Conservation (phyloP, 2,888 invertebrate genomes). For the Torymus tubicola region DNA sequence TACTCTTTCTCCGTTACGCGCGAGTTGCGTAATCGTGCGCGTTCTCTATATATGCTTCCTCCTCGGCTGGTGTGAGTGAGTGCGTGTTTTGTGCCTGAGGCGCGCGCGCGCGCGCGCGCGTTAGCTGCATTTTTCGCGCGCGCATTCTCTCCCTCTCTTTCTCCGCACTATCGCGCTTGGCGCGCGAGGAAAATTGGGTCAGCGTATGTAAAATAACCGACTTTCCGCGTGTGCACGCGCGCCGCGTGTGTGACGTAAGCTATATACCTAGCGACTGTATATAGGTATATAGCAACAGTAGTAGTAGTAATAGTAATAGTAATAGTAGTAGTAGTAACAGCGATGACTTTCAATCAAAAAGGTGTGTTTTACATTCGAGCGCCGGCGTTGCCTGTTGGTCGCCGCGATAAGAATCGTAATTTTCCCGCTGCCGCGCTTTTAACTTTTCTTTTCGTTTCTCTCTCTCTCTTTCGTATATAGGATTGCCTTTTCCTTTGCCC, state of each 20-base stretch:
- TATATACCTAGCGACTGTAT: not conserved
- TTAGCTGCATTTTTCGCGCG: constrained; percentile 40
- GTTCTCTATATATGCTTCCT: constrained; percentile 3
- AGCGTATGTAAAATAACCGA: constrained; percentile 51
- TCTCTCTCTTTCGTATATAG: not conserved
- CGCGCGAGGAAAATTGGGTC: constrained; percentile 46
- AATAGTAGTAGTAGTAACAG: too few species aligned
- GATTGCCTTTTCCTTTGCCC: too few species aligned
- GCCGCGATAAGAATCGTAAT: constrained; percentile 20
- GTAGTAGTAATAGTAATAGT: too few species aligned
- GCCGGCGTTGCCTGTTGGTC: not conserved
- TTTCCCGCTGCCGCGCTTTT: not conserved
- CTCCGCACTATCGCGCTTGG: not conserved
- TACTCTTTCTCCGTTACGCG: constrained; percentile 13
- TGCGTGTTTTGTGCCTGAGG: constrained; percentile 19
- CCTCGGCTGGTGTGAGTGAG: constrained; percentile 21
- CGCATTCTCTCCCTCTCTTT: constrained; percentile 24
- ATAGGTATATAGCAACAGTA: too few species aligned
- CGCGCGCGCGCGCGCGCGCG: constrained; percentile 6
- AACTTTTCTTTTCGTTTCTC: not conserved
- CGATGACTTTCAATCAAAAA: constrained; percentile 49
- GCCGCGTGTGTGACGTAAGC: constrained; percentile 42
- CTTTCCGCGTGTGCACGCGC: constrained; percentile 22
- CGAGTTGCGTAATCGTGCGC: constrained; percentile 49
- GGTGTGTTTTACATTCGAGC: constrained; percentile 17